A percentile compares a stretch with the other conserved stretches of the same genome.
These are phyloP conservation scores for Megaceryle maxima DNA, from an alignment of 2,113 vertebrate genomes.

Conservation along the genomic window DNA sequence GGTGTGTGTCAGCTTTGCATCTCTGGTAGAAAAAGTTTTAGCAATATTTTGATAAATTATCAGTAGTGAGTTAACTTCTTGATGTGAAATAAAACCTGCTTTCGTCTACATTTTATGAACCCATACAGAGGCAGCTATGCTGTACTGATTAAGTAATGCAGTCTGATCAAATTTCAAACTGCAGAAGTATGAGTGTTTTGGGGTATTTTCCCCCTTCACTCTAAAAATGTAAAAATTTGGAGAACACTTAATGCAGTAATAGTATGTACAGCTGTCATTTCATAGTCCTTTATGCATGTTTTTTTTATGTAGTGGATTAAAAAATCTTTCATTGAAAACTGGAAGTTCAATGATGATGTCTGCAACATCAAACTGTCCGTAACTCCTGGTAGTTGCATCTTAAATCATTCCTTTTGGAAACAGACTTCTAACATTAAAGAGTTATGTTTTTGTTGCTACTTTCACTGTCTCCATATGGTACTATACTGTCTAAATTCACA, in stretches of 20 bases:
- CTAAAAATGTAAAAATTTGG: not conserved
- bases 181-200: not conserved
- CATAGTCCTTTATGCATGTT: not conserved
- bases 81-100: not conserved
- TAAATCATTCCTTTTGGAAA: not conserved
- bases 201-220: fast-evolving
- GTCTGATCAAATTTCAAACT: not conserved
- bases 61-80: not conserved
- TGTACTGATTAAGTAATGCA: not conserved
- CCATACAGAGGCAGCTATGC: not conserved
- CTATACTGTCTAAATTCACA: not conserved
- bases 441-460: not conserved
- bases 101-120: not conserved
- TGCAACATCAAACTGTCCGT: not conserved
- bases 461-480: not conserved
- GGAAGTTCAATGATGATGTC: not conserved
- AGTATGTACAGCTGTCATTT: not conserved
- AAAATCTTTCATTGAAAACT: not conserved
- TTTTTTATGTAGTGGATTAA: not conserved
- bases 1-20: not conserved
- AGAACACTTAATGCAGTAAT: not conserved
- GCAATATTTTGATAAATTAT: not conserved
- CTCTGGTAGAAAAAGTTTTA: not conserved
- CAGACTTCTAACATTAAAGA: not conserved
- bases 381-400: not conserved